These are phyloP conservation scores for Agriopis marginaria DNA, from an alignment of 2,888 invertebrate genomes.

Conservation along the genomic window DNA sequence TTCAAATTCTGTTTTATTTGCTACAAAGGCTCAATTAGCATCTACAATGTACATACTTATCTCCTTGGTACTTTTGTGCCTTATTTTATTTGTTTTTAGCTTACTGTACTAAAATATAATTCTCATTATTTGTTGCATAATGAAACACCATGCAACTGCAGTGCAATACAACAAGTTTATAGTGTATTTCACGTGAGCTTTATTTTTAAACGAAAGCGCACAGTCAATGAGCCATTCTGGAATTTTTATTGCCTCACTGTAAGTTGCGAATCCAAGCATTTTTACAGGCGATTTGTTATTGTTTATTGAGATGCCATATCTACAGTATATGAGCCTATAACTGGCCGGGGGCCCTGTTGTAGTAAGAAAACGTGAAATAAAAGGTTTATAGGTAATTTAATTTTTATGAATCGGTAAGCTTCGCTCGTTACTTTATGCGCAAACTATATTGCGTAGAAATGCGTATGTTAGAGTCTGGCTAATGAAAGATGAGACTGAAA, in stretches of 20 bases:
- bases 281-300: slow-evolving; percentile 30
- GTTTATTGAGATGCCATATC: slow-evolving; percentile 37
- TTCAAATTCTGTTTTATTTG: neutral
- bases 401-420: slow-evolving; percentile 8
- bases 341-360: neutral
- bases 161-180: neutral
- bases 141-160: too few relatives aligned
- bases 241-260: slow-evolving; percentile 18
- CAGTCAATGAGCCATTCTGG: slow-evolving; percentile 8
- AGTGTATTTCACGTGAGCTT: neutral
- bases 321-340: slow-evolving; percentile 16
- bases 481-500: too few relatives aligned
- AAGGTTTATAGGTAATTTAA: slow-evolving; percentile 19
- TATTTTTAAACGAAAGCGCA: slow-evolving; percentile 11
- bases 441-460: neutral
- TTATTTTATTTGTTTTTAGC: neutral
- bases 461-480: too few relatives aligned
- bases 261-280: slow-evolving; percentile 23
- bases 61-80: neutral
- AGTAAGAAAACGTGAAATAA: slow-evolving; percentile 3
- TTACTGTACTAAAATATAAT: neutral
- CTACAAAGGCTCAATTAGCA: too few relatives aligned
- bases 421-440: neutral
- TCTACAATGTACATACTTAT: neutral
- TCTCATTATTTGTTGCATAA: slow-evolving; percentile 1